Evolutionary conservation across 2,113 vertebrate genomes (phyloP), one percentile per base, ranked within the genome.

Genomic region (Campylomormyrus tamandua): DNA sequence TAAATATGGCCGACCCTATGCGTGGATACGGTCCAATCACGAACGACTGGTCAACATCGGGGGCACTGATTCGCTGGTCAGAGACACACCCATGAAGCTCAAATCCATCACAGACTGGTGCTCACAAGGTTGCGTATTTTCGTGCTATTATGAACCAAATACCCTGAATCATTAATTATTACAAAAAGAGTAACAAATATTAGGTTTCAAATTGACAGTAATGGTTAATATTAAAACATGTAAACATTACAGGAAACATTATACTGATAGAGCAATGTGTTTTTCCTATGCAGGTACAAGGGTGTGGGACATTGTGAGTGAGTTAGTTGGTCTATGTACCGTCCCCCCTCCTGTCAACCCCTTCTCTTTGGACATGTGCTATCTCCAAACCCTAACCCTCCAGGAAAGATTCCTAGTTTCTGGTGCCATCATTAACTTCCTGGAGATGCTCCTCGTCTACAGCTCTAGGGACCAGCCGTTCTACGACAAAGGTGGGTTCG

Each of bases 11-110:
- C 94, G 94, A 1, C 96, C 96, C 17, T 95, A 96, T 89, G 95
- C 95, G 66, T 97, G 96, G 96, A 96, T 96, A 48, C 95, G 96
- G 90, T 97, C 96, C 92, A 96, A 96, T 90, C 96, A 96, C 62
- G 95, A 96, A 88, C 95, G 96, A 39, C 94, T 96, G 89, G 94
- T 96, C 85, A 95, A 93, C 90, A 94, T 95, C 15, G 95, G 95
- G 2, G 95, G 95, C 83, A 93, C 94, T 3, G 94, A 96, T 31
- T 95, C 94, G 0, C 91, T 96, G 92, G 94, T 96, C 46, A 95
- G 92, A 90, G 96, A 97, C 92, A 96, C 95, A 24, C 96, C 96
- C 46, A 94, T 96, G 93, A 96, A 96, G 52, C 95, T 96, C 74
- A 96, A 94, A 92, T 95, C 96, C 91, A 94, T 96, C 85, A 46